Conservation (phyloP, 1,140 invertebrate genomes). For the Neodiprion virginianus region DNA sequence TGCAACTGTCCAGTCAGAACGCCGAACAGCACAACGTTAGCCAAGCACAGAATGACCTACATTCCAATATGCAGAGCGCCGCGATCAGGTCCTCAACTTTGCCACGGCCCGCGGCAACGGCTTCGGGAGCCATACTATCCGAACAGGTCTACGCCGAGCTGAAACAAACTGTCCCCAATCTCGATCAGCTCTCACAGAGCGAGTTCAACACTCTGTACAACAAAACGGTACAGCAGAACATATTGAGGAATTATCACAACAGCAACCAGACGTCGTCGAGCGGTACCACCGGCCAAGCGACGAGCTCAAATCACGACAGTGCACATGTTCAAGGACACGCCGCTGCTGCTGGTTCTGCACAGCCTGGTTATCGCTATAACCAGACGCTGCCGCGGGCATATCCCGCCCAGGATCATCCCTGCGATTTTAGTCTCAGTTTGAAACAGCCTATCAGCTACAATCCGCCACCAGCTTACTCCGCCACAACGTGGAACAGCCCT, state of each 20-base stretch:
- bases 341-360: slow-evolving; percentile 27
- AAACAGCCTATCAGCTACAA: slow-evolving; percentile 57
- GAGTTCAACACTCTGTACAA: slow-evolving; percentile 61
- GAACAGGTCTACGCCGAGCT: slow-evolving; percentile 57
- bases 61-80: slow-evolving; percentile 27
- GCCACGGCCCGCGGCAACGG: slow-evolving; percentile 28
- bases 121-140: slow-evolving; percentile 35
- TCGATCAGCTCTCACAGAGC: slow-evolving; percentile 56
- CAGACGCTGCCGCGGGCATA: slow-evolving; percentile 42
- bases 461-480: slow-evolving; percentile 38
- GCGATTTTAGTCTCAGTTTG: slow-evolving; percentile 48
- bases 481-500: slow-evolving; percentile 41
- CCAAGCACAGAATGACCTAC: slow-evolving; percentile 44
- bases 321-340: slow-evolving; percentile 14
- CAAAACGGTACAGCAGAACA: slow-evolving; percentile 58
- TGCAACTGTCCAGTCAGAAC: background rate
- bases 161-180: slow-evolving; percentile 55
- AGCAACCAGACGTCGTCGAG: slow-evolving; percentile 25
- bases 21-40: slow-evolving; percentile 23
- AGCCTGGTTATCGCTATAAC: slow-evolving; percentile 35
- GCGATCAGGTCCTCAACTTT: slow-evolving; percentile 10
- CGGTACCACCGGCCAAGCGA: slow-evolving; percentile 22
- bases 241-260: slow-evolving; percentile 52
- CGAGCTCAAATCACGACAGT: slow-evolving; percentile 20
- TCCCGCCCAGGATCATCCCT: slow-evolving; percentile 35